Conservation (phyloP, 2,797 vertebrate genomes). For the Sparus aurata region DNA sequence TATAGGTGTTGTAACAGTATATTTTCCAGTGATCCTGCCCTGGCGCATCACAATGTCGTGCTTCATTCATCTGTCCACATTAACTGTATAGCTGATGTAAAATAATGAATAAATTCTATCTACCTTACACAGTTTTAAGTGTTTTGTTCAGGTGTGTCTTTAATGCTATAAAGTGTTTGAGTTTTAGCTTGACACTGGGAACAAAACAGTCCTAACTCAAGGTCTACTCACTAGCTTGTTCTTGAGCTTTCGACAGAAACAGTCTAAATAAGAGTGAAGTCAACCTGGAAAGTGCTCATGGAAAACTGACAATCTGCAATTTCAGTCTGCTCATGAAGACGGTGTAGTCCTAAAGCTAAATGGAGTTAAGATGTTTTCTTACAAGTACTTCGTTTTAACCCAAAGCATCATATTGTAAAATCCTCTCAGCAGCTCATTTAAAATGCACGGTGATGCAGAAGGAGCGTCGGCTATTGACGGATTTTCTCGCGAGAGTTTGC, state of each 20-base stretch:
- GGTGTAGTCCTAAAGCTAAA: background rate
- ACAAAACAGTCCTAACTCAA: background rate
- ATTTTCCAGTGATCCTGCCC: slow-evolving; percentile 50
- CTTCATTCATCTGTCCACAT: slow-evolving; percentile 63
- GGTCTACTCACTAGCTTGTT: background rate
- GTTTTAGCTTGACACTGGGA: background rate
- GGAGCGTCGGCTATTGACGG: background rate
- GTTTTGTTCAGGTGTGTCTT: slow-evolving; percentile 10
- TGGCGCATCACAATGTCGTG: slow-evolving; percentile 19
- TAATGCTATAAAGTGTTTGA: background rate
- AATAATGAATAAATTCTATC: slow-evolving; percentile 85
- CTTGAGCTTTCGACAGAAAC: background rate
- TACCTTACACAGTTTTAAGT: slow-evolving; percentile 30
- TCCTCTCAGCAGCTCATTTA: background rate
- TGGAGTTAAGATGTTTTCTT: background rate
- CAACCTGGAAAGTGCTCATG: background rate
- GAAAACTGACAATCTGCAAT: background rate
- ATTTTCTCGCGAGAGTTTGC: slow-evolving; percentile 74
- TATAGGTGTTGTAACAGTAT: slow-evolving; percentile 64
- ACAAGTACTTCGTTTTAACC: no score
- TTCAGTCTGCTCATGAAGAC: background rate
- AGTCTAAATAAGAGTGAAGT: background rate
- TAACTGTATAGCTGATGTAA: slow-evolving; percentile 86
- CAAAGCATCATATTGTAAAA: no score
- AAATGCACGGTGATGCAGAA: background rate